Evolutionary conservation across 2,888 invertebrate genomes (phyloP), one percentile per base, ranked within the genome.

Genomic region (Steinernema carpocapsae): DNA sequence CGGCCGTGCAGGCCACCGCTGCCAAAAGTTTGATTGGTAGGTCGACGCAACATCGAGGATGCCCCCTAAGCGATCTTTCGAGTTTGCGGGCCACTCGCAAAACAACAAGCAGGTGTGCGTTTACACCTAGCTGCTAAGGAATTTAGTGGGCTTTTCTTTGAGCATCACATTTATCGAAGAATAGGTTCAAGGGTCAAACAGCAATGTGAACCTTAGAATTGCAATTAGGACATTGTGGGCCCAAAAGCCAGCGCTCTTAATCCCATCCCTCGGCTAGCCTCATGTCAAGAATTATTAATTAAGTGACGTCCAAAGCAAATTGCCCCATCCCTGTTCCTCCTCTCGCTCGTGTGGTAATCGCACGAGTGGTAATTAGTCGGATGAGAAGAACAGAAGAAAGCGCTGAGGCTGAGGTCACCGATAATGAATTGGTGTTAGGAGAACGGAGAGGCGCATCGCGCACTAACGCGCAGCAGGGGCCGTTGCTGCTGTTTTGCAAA

Each of bases 21-120:
- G n/a, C n/a, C 6, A 48, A 48, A 48, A 48, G 48, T 48, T n/a
- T 48, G 48, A 48, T 48, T 19, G 48, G 19, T 19, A 17, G 48
- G 19, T 48, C 48, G 48, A 17, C 22, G 48, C 48, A n/a, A n/a
- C n/a, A n/a, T n/a, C n/a, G n/a, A n/a, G n/a, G n/a, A n/a, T n/a
- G n/a, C n/a, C n/a, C 37, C 37, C 37, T 37, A 10, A 37, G 37
- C 37, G 52, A 22, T 52, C 52, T 24, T 52, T 52, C 52, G 37
- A 37, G 37, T 37, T 37, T 37, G 52, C 24, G 52, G 52, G 52
- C 52, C 52, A 52, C 37, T 3, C 22, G 24, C 52, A 52, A 52
- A 52, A 52, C 52, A 52, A 52, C 52, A n/a, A 24, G 52, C 52
- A 52, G 52, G 24, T 48, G 48, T 48, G 52, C 52, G 52, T 52